These are phyloP conservation scores for Odontophorus gujanensis DNA, from an alignment of 2,113 vertebrate genomes.

Conservation along the genomic window DNA sequence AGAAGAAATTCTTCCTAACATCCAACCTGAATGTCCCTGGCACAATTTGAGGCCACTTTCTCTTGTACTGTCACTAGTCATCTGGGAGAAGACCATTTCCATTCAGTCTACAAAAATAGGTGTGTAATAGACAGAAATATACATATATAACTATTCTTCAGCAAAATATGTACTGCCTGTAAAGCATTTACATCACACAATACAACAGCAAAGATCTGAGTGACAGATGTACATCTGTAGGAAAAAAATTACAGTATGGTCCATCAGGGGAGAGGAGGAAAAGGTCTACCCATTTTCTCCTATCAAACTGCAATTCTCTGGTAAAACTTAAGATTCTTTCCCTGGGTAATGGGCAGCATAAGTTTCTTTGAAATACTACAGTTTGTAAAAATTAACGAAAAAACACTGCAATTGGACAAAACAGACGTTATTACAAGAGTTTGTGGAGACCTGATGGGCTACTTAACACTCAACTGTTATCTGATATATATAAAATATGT, in stretches of 20 bases:
- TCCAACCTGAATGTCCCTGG: too few species aligned
- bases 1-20: too few species aligned
- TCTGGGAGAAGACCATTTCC: neutral
- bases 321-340: neutral
- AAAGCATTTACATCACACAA: neutral
- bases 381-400: neutral
- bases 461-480: neutral
- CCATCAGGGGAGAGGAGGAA: accelerated
- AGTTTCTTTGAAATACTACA: neutral
- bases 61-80: too few species aligned
- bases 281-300: neutral
- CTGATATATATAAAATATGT: neutral
- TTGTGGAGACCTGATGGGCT: neutral
- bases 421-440: neutral
- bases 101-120: neutral
- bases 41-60: too few species aligned
- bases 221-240: neutral
- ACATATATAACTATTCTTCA: neutral
- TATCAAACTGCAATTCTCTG: neutral
- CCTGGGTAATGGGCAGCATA: neutral
- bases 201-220: neutral
- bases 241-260: neutral
- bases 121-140: neutral
- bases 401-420: neutral
- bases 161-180: neutral